Evolutionary conservation across 2,888 invertebrate genomes (phyloP).

Genomic region (Spilarctia lutea): DNA sequence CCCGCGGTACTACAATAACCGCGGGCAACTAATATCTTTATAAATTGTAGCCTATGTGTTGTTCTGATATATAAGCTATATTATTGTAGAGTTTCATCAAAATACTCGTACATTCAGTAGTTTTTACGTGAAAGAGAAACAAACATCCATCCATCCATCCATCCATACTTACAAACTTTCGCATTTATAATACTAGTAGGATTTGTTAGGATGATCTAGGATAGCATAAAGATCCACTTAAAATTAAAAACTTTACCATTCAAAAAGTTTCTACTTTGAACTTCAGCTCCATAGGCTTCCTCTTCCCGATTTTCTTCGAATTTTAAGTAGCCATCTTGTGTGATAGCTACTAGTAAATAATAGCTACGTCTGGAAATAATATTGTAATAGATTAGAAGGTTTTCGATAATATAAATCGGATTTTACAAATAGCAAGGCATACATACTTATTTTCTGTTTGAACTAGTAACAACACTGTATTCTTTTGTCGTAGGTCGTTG

Average conservation of each 20-base stretch:
- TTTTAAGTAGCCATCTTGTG: slow-evolving; percentile 93
- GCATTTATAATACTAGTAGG: too few relatives aligned
- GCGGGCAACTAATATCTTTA: too few relatives aligned
- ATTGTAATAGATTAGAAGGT: neutral
- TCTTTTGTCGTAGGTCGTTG: slow-evolving; percentile 91
- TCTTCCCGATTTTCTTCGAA: slow-evolving; percentile 95
- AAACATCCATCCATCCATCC: too few relatives aligned
- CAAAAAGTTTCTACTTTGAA: slow-evolving; percentile 92
- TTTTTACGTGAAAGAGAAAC: too few relatives aligned
- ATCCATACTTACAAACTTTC: too few relatives aligned
- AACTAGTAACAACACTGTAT: slow-evolving; percentile 91
- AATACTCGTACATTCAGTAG: too few relatives aligned
- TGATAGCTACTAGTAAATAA: slow-evolving; percentile 93
- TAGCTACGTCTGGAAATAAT: slow-evolving; percentile 89
- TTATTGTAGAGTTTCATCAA: too few relatives aligned
- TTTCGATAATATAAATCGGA: neutral
- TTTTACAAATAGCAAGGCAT: neutral
- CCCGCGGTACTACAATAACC: too few relatives aligned
- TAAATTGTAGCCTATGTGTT: too few relatives aligned
- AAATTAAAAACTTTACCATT: slow-evolving; percentile 86
- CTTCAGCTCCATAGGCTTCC: slow-evolving; percentile 90
- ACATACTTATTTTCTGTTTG: slow-evolving; percentile 93
- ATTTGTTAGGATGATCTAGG: too few relatives aligned
- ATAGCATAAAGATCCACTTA: too few relatives aligned
- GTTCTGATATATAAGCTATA: too few relatives aligned